Evolutionary conservation across 2,113 vertebrate species (phyloP).

Genomic region (Heliornis fulica): DNA sequence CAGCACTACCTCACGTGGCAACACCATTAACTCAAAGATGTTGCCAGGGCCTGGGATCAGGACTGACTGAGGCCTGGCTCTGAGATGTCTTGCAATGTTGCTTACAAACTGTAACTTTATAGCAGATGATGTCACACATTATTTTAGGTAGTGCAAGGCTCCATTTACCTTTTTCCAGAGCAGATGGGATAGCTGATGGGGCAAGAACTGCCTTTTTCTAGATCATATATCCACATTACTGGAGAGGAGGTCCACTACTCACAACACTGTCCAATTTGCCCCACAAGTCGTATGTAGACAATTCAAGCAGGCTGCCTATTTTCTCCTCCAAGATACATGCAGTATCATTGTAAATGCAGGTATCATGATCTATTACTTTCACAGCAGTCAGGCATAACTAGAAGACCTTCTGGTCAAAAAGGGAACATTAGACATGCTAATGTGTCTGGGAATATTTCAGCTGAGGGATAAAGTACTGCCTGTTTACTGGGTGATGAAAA

Average conservation of each 20-base stretch:
- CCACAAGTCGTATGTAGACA: not conserved
- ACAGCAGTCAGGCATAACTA: not conserved
- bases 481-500: not conserved
- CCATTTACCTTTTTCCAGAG: not conserved
- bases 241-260: not conserved
- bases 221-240: accelerated
- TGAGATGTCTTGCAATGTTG: not conserved
- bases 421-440: not conserved
- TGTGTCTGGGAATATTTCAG: not conserved
- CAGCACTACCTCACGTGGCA: not conserved
- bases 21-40: not conserved
- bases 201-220: not conserved
- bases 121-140: not conserved
- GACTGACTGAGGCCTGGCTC: not conserved
- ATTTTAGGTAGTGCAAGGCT: not conserved
- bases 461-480: not conserved
- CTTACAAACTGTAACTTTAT: not conserved
- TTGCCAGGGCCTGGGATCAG: not conserved
- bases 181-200: not conserved
- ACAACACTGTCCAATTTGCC: not conserved
- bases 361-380: not conserved
- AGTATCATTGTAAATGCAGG: not conserved
- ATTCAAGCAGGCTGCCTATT: not conserved
- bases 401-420: not conserved
- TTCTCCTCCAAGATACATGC: not conserved